Conservation (phyloP, 2,888 invertebrate species). For the Zeuzera pyrina region DNA sequence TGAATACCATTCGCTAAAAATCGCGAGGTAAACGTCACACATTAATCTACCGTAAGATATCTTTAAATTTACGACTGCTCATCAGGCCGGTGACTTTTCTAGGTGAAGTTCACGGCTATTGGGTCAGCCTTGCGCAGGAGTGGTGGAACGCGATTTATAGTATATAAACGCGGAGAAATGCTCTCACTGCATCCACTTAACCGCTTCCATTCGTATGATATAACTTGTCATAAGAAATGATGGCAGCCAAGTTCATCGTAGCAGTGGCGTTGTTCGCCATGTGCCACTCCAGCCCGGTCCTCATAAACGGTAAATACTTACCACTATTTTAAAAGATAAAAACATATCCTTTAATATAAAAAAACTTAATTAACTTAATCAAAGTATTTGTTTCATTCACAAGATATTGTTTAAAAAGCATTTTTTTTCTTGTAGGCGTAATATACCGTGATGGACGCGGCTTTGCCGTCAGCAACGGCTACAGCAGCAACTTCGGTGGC, state of each 20-base stretch:
- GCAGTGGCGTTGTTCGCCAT: constrained; percentile 44
- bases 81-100: constrained; percentile 32
- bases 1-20: constrained; percentile 12
- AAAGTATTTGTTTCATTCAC: background rate
- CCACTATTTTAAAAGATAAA: no score
- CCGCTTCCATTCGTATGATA: constrained; percentile 33
- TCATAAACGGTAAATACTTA: constrained; percentile 44
- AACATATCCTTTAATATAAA: background rate
- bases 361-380: no score
- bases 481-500: constrained; percentile 32
- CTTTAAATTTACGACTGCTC: constrained; percentile 51
- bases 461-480: constrained; percentile 39
- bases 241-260: constrained; percentile 54
- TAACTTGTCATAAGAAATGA: constrained; percentile 24
- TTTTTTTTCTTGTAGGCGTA: constrained; percentile 27
- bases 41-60: constrained; percentile 54
- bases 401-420: background rate
- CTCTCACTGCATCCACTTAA: constrained; percentile 64
- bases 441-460: constrained; percentile 48
- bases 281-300: constrained; percentile 46
- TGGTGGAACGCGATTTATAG: constrained; percentile 30
- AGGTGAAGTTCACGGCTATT: constrained; percentile 57
- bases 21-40: constrained; percentile 19
- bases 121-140: constrained; percentile 37
- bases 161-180: constrained; percentile 68